These are phyloP conservation scores for Apteryx mantelli DNA, from an alignment of 2,113 vertebrate species.

Conservation along the genomic window DNA sequence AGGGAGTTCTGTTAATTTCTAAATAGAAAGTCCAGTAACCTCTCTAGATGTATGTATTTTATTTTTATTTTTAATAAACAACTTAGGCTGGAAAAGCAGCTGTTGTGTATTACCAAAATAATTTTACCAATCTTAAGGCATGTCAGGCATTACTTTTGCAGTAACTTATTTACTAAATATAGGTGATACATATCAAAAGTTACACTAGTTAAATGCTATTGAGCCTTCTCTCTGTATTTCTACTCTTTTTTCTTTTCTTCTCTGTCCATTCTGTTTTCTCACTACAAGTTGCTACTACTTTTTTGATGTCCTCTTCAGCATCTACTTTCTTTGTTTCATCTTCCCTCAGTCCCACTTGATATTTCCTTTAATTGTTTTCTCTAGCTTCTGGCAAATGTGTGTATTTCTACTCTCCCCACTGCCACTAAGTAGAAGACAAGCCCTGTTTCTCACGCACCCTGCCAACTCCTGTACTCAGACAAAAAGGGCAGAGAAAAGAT, in stretches of 20 bases:
- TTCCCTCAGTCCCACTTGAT: neutral
- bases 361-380: neutral
- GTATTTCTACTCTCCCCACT: neutral
- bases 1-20: neutral
- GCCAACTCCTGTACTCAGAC: neutral
- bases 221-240: neutral
- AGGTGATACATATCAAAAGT: neutral
- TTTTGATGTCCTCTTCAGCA: neutral
- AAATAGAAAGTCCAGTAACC: neutral
- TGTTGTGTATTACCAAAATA: neutral
- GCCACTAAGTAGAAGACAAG: neutral
- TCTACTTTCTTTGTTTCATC: neutral
- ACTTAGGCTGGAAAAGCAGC: neutral
- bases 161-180: neutral
- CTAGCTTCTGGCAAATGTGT: neutral
- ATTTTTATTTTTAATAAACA: neutral
- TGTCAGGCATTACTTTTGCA: neutral
- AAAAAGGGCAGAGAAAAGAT: neutral
- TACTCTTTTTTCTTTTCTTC: neutral
- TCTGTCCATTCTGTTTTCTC: neutral
- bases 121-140: neutral
- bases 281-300: neutral
- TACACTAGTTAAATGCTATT: neutral
- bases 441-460: neutral
- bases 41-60: neutral